Evolutionary conservation across 2,888 invertebrate species (phyloP), one percentile per base, ranked within the genome.

Genomic region (Epinotia demarniana): DNA sequence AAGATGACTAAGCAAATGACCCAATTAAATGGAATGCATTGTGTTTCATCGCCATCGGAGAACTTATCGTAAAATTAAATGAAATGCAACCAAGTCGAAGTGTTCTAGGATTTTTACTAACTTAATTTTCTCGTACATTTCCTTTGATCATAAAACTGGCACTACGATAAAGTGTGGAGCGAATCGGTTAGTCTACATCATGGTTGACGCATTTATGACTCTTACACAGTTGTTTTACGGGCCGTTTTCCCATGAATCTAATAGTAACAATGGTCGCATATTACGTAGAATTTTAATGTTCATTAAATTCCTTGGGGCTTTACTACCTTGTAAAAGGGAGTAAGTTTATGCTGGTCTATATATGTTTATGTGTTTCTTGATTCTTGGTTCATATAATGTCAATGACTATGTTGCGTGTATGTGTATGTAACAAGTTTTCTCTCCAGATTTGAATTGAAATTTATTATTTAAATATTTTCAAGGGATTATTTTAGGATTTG

Each of bases 231-330:
- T 39, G 66, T 39, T 53, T 23, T 75, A 75, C 60, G 27, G 75
- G 23, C 43, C 13, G 16, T 71, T 49, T 75, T 75, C 11, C 53
- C 6, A 0, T 61, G 71, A 43, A 55, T 11, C 33, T 43, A 19
- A 19, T 39, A 19, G 33, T 39, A 75, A 75, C 75, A 75, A 75
- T 75, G 39, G 75, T 23, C 71, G 60, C 69, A 43, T 53, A 55
- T 18, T 75, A 71, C 71, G 75, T 71, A 71, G 71, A 71, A 75
- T 75, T 75, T 75, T 75, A 71, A 75, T 75, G 70, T 64, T 75
- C 75, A 75, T 75, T 71, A 71, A 64, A 75, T 75, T 75, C 71
- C 71, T 71, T 23, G 64, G 55, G 66, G 43, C 43, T 66, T 60
- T 53, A 70, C 58, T 57, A n/a, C 12, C n/a, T 60, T 4, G 60